Evolutionary conservation across 2,888 invertebrate genomes (phyloP), one percentile per base, ranked within the genome.

Genomic region (Eupithecia vulgata): DNA sequence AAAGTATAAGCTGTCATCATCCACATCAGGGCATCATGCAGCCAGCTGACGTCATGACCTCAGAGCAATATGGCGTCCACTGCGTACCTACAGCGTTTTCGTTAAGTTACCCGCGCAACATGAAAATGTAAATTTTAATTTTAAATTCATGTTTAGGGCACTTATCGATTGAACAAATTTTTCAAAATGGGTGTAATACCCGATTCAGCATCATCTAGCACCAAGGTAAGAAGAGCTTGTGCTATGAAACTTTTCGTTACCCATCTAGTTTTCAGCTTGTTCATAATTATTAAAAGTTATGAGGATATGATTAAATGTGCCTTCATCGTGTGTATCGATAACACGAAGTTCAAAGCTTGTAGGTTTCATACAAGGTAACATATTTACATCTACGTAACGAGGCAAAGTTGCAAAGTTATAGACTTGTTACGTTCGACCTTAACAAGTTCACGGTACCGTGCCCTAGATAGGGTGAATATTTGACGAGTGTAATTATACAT

Each of bases 301-400:
- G 21, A 4, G 57, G 57, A 57, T 57, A 57, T 57, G 12, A 57
- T 57, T 57, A 57, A 52, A 57, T 5, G 57, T 57, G 25, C 57
- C 12, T 25, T 57, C 12, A 25, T 8, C 25, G 57, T 21, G 25
- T 57, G 57, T 57, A 57, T 57, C 57, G 57, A 25, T 57, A 25
- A 25, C 57, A 34, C 30, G 17, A 61, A 61, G 61, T 61, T 61
- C 61, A 34, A 61, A 40, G 37, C 70, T 67, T 75, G 74, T 71
- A 76, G 61, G 73, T 72, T 77, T 67, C 71, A 68, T 78, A 70
- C 71, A 75, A 72, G 77, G 71, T 76, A 74, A 76, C 75, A 77
- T 77, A 76, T 76, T 73, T 74, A 74, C 72, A 74, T 45, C 59
- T 48, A 67, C 68, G 72, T 71, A 76, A 75, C 70, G 72, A 68